Conservation (phyloP, 2,113 vertebrate species). For the Nothocercus nigrocapillus region DNA sequence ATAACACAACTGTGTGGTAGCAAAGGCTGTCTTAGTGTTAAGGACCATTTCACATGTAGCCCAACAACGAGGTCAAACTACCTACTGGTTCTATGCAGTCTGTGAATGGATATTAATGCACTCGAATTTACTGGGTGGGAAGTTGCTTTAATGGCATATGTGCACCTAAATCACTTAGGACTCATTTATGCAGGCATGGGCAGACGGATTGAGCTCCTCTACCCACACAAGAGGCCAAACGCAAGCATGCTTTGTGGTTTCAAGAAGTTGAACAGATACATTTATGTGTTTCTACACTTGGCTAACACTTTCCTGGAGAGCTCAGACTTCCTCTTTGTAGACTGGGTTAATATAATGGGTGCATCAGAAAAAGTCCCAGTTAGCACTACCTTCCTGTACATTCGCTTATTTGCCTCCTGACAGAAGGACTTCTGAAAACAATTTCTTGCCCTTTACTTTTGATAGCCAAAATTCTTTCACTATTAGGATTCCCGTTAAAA, state of each 20-base stretch:
- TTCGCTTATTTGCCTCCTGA: background rate
- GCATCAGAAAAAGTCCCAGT: background rate
- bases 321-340: background rate
- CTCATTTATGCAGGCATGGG: background rate
- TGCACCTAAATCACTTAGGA: background rate
- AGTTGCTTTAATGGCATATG: background rate
- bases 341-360: background rate
- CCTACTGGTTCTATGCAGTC: background rate
- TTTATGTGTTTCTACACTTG: background rate
- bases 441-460: background rate
- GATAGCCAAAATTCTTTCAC: background rate
- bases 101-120: background rate
- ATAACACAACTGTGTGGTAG: background rate
- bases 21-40: background rate
- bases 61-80: conserved; percentile 13
- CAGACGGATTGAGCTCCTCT: background rate
- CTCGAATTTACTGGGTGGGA: background rate
- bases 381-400: background rate
- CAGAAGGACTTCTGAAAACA: background rate
- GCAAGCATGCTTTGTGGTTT: background rate
- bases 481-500: background rate
- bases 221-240: background rate
- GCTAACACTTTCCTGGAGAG: background rate
- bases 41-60: background rate
- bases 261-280: fast-evolving